Base-by-base conservation (phyloP, 2,888 invertebrate genomes). In the Acrocera orbiculus region DNA sequence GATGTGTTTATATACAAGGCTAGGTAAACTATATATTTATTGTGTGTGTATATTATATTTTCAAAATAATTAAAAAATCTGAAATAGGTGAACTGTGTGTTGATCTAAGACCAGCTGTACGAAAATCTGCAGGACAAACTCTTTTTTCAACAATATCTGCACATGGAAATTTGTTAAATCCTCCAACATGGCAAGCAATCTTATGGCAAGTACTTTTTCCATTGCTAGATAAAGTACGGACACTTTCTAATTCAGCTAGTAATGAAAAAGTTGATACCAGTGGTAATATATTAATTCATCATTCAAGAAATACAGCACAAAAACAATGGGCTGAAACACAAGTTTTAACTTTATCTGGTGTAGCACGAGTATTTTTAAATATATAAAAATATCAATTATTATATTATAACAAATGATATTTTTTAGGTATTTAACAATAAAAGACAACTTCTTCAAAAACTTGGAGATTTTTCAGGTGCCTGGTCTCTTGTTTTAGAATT, bases 271-370 rank as follows among this genome's bases (percentile, higher is more conserved):
- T 89, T 30, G 87, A 89, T 51, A 79, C 85, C 0, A 87, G 86
- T 27, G 87, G 81, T 37, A 92, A 90, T 52, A 90, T 96, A 44
- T 67, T 96, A 5, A 95, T 98, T 47, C 98, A 98, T 60, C 98
- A 98, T 61, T 89, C 95, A 2, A 70, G 98, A 37, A 96, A 98
- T 58, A 98, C 98, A 0, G 95, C 95, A 30, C 92, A 93, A 59
- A 96, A 96, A 50, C 96, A 96, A 52, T 96, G 95, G 95, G 92
- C 95, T 0, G 95, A 96, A 62, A 96, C 96, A 1, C 87, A 92
- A 67, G 92, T 86, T 24, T 58, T 89, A 39, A 86, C 87, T 0
- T 58, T 90, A 10, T 85, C 85, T 4, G 93, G 93, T 0, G 92
- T 93, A 23, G 19, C 19, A 19, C 5, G 19, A 19, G 2, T 7